phyloP scores from a whole-genome alignment of 2,797 vertebrate genomes.

The Sebastes matsubarae region DNA sequence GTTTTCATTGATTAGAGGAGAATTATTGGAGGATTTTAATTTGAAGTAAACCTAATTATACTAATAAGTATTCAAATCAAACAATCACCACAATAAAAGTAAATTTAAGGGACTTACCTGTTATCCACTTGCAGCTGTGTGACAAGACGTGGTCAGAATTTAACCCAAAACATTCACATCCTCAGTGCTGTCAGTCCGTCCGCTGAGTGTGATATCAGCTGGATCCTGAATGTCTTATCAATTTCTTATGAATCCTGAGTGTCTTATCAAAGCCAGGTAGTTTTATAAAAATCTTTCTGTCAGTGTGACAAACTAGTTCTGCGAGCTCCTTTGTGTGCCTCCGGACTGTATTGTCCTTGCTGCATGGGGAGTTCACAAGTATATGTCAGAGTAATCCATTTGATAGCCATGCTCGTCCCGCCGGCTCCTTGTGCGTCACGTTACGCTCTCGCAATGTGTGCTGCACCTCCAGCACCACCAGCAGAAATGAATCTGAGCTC shows the following conservation, averaged over 20 bases:
- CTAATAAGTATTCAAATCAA: not conserved
- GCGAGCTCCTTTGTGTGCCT: constrained; percentile 35
- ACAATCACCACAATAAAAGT: not conserved
- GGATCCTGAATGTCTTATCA: constrained; percentile 22
- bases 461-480: constrained; percentile 57
- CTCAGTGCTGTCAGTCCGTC: constrained; percentile 14
- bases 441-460: constrained; percentile 60
- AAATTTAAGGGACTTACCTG: constrained; percentile 44
- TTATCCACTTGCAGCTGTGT: constrained; percentile 26
- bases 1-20: not conserved
- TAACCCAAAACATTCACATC: constrained; percentile 44
- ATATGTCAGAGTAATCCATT: constrained; percentile 66
- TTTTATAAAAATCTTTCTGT: constrained; percentile 4
- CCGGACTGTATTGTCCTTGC: constrained; percentile 21
- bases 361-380: constrained; percentile 34
- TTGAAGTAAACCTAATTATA: not conserved
- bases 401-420: constrained; percentile 51
- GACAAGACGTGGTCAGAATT: constrained; percentile 12
- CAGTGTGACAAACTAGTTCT: constrained; percentile 30
- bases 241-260: too few species aligned
- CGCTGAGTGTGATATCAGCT: constrained; percentile 3
- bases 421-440: constrained; percentile 49
- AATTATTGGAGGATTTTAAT: not conserved
- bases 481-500: constrained; percentile 78
- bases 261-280: constrained; percentile 16